These are phyloP conservation scores for Cuculus canorus DNA, from an alignment of 2,797 vertebrate genomes.

Conservation along the genomic window DNA sequence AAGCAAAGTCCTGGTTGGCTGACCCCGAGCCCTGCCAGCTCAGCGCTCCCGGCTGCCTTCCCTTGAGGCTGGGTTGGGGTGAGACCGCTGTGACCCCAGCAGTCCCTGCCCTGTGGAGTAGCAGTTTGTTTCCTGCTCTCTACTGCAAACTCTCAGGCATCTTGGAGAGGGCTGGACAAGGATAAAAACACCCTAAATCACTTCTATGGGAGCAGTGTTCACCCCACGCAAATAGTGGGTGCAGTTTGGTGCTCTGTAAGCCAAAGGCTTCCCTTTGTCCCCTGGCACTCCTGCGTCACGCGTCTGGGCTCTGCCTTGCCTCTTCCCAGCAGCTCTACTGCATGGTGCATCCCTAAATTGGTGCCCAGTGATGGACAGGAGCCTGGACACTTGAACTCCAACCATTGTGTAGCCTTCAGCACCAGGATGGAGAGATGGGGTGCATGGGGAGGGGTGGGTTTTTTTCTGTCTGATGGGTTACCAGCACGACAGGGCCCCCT, in stretches of 20 bases:
- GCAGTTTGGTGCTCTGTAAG: background rate
- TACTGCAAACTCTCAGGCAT: background rate
- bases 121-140: background rate
- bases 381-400: background rate
- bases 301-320: background rate
- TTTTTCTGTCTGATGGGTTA: background rate
- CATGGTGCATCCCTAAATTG: background rate
- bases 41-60: background rate
- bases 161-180: background rate
- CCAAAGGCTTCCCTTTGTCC: background rate
- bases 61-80: background rate
- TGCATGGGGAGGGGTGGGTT: background rate
- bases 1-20: fast-evolving
- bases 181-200: background rate
- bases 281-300: background rate
- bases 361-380: background rate
- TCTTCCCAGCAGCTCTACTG: background rate
- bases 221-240: background rate
- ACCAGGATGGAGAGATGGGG: background rate
- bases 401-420: background rate
- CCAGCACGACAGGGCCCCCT: background rate
- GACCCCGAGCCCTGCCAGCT: background rate
- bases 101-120: background rate
- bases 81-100: background rate
- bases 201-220: background rate